Base-by-base conservation (phyloP, 2,797 vertebrate species). In the Denticeps clupeoides region DNA sequence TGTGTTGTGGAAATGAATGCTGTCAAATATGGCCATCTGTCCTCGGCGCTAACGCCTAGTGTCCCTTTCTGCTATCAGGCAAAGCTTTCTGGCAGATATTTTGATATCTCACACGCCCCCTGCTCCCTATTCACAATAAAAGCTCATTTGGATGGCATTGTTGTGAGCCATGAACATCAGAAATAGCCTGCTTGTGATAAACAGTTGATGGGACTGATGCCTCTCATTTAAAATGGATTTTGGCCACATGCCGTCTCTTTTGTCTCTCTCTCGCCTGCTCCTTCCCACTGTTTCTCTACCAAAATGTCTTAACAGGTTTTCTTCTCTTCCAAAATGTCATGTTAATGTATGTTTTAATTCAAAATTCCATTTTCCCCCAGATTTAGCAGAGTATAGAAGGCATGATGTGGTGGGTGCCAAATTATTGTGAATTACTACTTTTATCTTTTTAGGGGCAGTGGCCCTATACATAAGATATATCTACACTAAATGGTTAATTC, bases 141-240 rank as follows among this genome's bases (percentile, higher is more conserved):
- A 47, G 46, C 22, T 25, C 27, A 18, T 23, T 31, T 33, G 19
- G 45, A 43, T 19, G 13, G 26, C 35, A 13, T 31, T 35, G 50
- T 49, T 23, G 38, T 38, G 40, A 19, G 16, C 37, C 43, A 38
- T 22, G 13, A 51, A 24, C 29, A 52, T 44, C 22, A 51, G 16
- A 44, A 52, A 38, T 49, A 9, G 8, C 42, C 47, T 26, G 3
- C 38, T 32, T 13, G 27, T 29, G 43, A 51, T 32, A 58, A 32
- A 32, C 31, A 32, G 42, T 15, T 35, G 22, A 13, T 41, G 40
- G 48, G 45, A 49, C 46, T 31, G 27, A 54, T 55, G 49, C 29
- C 53, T 49, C 12, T 53, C 22, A 37, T 37, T 12, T 56, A 25
- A 54, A 58, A 57, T 24, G 32, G 21, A 49, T 59, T 53, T 50